Evolutionary conservation across 2,888 invertebrate genomes (phyloP).

Genomic region (Tinea pellionella): DNA sequence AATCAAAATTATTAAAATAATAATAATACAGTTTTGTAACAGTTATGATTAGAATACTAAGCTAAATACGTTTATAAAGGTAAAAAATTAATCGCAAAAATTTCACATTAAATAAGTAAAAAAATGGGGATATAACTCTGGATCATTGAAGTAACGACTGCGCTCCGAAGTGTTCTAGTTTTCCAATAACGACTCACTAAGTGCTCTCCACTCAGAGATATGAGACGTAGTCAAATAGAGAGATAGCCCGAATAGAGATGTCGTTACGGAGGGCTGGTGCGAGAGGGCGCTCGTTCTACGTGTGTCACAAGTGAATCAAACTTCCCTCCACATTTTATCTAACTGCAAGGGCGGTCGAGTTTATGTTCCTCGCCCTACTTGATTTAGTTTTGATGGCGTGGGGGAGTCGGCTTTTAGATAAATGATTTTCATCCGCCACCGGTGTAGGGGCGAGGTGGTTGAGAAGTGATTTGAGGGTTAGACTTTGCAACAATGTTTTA

Average conservation of each 20-base stretch:
- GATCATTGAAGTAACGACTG: neutral
- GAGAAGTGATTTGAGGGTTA: conserved; percentile 27
- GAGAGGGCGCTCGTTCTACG: conserved; percentile 27
- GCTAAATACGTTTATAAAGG: neutral
- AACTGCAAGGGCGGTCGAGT: conserved; percentile 62
- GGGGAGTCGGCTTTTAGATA: conserved; percentile 61
- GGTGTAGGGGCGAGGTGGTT: conserved; percentile 18
- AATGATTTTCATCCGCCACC: conserved; percentile 44
- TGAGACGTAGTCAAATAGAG: conserved; percentile 59
- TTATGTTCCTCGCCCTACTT: conserved; percentile 62
- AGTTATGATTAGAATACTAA: neutral
- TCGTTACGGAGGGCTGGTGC: conserved; percentile 43
- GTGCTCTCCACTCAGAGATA: conserved; percentile 48
- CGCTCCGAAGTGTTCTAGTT: conserved; percentile 23
- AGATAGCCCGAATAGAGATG: conserved; percentile 53
- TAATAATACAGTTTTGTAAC: too few species aligned
- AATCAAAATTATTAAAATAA: too few species aligned
- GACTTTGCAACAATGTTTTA: conserved; percentile 56
- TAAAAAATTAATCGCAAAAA: neutral
- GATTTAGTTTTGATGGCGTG: conserved; percentile 66
- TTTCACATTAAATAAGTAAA: neutral
- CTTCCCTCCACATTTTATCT: conserved; percentile 63
- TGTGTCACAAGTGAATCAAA: conserved; percentile 62
- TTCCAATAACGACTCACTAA: conserved; percentile 53
- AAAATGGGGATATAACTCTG: neutral